Conservation (phyloP, 2,797 vertebrate genomes). For the Pseudocheirus occidentalis region DNA sequence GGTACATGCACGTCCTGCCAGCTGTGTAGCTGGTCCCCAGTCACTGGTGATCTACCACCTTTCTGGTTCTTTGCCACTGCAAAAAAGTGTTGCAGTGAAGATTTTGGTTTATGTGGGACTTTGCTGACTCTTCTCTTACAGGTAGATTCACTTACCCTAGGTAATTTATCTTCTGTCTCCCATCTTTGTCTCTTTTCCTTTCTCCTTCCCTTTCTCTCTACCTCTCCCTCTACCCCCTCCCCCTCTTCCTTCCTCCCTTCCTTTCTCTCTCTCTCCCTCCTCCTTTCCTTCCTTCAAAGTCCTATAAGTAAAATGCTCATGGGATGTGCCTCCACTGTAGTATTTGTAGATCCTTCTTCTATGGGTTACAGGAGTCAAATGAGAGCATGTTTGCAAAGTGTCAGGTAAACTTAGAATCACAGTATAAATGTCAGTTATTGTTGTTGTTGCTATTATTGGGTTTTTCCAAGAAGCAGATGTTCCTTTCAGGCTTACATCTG, state of each 20-base stretch:
- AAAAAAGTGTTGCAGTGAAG: neutral
- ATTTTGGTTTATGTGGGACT: neutral
- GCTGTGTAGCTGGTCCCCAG: neutral
- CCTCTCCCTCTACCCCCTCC: no score
- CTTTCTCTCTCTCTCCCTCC: neutral
- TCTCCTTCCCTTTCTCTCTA: neutral
- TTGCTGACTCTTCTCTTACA: neutral
- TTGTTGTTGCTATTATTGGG: neutral
- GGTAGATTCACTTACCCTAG: neutral
- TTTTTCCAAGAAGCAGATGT: neutral
- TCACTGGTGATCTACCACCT: neutral
- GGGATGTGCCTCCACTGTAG: neutral
- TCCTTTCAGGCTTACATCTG: neutral
- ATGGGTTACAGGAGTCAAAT: neutral
- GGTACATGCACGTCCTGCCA: neutral
- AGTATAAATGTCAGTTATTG: neutral
- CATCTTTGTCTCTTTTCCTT: neutral
- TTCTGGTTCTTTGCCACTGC: neutral
- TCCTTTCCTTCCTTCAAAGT: neutral
- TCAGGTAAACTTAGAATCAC: neutral
- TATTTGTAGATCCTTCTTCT: neutral
- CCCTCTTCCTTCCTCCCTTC: accelerated
- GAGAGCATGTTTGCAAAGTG: neutral
- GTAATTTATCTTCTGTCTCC: neutral
- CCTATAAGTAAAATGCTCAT: neutral